These are phyloP conservation scores for Drosophila leontia DNA, from an alignment of 1,140 invertebrate species.

Conservation along the genomic window DNA sequence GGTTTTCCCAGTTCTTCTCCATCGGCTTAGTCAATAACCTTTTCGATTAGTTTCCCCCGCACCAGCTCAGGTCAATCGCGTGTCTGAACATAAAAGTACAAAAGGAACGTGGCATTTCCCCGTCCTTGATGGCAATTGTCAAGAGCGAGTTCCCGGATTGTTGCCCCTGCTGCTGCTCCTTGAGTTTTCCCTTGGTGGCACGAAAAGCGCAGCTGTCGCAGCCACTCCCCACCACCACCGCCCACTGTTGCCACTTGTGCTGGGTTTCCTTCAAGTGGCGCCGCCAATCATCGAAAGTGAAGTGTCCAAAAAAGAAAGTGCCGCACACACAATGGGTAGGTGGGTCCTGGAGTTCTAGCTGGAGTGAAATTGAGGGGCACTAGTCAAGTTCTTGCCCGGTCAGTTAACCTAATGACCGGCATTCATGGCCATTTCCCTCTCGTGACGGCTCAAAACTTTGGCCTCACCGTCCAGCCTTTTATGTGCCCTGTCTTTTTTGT, in stretches of 20 bases:
- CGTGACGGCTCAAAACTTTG: conserved; percentile 44
- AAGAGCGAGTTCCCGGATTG: conserved; percentile 58
- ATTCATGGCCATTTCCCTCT: conserved; percentile 62
- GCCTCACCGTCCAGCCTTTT: conserved; percentile 38
- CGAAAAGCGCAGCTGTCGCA: conserved; percentile 73
- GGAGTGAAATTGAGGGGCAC: conserved; percentile 13
- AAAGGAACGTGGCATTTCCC: conserved; percentile 66
- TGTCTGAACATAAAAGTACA: conserved; percentile 58
- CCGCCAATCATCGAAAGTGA: conserved; percentile 76
- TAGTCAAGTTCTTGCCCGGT: conserved; percentile 71
- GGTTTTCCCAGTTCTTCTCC: not conserved
- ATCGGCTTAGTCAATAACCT: conserved; percentile 39
- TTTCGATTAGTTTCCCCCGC: conserved; percentile 17
- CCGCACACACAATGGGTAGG: conserved; percentile 53
- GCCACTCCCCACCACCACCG: not conserved
- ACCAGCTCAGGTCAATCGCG: conserved; percentile 22
- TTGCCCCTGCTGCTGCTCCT: conserved; percentile 10
- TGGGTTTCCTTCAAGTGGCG: conserved; percentile 48
- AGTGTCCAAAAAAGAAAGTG: conserved; percentile 68
- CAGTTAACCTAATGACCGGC: conserved; percentile 80
- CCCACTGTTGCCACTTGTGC: conserved; percentile 28
- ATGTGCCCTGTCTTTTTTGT: conserved; percentile 65
- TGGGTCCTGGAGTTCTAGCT: conserved; percentile 2
- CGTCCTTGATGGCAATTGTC: conserved; percentile 77
- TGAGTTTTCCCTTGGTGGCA: conserved; percentile 33